Conservation (phyloP, 2,888 invertebrate genomes). For the Eupelmus urozonus region DNA sequence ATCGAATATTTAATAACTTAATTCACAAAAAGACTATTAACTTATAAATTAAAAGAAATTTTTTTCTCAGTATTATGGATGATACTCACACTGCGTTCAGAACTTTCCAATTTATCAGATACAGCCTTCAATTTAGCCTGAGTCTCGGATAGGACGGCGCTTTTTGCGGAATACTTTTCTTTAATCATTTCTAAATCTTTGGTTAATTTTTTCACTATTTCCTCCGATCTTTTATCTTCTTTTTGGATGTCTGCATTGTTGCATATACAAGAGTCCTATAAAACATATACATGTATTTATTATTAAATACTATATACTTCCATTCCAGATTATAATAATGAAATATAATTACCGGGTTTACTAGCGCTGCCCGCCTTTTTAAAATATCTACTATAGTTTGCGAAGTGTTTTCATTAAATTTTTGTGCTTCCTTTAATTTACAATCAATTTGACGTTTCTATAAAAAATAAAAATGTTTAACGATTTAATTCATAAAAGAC, state of each 20-base stretch:
- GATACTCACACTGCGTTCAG: slow-evolving; percentile 62
- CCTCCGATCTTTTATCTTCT: slow-evolving; percentile 61
- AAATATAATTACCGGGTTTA: not conserved
- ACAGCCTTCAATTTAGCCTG: slow-evolving; percentile 62
- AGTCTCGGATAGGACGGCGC: slow-evolving; percentile 62
- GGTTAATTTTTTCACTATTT: slow-evolving; percentile 62
- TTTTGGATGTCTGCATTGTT: slow-evolving; percentile 53
- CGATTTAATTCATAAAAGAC: no score
- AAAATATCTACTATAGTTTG: no score
- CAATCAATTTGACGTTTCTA: no score
- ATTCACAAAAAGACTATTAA: not conserved
- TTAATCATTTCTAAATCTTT: slow-evolving; percentile 65
- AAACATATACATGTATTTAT: not conserved
- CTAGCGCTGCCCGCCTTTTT: no score
- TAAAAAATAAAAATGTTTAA: no score
- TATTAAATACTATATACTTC: not conserved
- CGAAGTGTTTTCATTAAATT: no score
- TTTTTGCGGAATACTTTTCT: slow-evolving; percentile 62
- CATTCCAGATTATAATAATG: not conserved
- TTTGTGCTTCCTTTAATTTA: no score
- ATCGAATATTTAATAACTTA: no score
- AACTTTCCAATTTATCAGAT: slow-evolving; percentile 61
- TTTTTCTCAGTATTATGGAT: slow-evolving; percentile 8
- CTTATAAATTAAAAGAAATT: slow-evolving; percentile 25
- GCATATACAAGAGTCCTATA: slow-evolving; percentile 22